Base-by-base conservation (phyloP, 2,113 vertebrate genomes). In the Pomatostomus ruficeps region DNA sequence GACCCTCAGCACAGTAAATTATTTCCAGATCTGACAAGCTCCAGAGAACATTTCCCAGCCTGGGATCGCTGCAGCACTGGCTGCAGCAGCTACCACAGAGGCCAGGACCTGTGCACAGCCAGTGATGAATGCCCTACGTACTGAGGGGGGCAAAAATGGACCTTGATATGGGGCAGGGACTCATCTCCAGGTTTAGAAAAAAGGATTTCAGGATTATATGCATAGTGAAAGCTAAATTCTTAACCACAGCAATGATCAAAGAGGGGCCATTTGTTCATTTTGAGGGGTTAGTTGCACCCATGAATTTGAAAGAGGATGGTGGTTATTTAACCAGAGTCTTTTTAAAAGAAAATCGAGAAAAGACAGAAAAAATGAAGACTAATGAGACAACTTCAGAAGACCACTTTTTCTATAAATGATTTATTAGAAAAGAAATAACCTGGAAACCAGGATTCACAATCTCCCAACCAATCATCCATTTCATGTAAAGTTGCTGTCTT, bases 391-490 rank as follows among this genome's bases (percentile, higher is more conserved):
- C 65, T 92, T 86, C 67, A 90, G 87, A 95, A 89, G 61, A n/a
- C 51, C 71, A 80, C 77, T 87, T 96, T 88, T 79, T 70, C 94
- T 93, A 89, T 81, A 79, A 95, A 63, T 97, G 76, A 97, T 91
- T 96, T 94, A 96, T 93, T 91, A 96, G 76, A 91, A 83, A 87
- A 85, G 75, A 96, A 95, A 97, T 95, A 96, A 96, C 54, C 76
- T 84, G 94, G 90, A 90, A 96, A 87, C 89, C 78, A 92, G 82
- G 94, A 95, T 86, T 95, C 66, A 75, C 75, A 95, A 38, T 93
- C 89, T 95, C 72, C 87, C 45, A 96, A 43, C 95, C 94, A 96
- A 92, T 84, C 91, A 95, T 90, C 79, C 70, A 92, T 93, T 96
- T 93, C 93, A 95, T 95, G 55, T 86, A 85, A 90, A 95, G 84